A percentile compares a stretch with the other conserved stretches of the same genome.
Conservation (phyloP, 92 coral and sea anemone genomes). For the Epizoanthus illoricatus region DNA sequence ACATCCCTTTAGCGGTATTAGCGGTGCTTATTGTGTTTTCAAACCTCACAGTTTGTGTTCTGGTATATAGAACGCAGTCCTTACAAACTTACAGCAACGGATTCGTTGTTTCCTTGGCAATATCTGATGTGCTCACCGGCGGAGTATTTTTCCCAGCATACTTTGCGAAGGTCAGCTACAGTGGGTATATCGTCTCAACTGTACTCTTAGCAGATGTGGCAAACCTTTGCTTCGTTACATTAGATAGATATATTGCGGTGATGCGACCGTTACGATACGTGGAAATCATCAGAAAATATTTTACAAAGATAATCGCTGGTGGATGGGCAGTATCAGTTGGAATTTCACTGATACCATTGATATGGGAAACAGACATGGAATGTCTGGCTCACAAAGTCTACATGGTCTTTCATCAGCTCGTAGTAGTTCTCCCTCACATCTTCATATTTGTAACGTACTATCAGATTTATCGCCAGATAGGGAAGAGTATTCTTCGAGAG, state of each 20-base stretch:
- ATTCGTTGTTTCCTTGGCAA: conserved; percentile 15
- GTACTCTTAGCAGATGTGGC: conserved; percentile 2
- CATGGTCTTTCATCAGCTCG: conserved; percentile 20
- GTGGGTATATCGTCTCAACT: conserved; percentile 9
- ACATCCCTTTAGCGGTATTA: conserved; percentile 2
- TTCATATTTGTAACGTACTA: conserved; percentile 6
- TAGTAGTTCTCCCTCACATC: not conserved
- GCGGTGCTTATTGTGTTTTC: not conserved
- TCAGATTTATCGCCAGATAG: not conserved
- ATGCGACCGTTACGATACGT: conserved; percentile 5
- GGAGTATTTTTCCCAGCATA: conserved; percentile 35
- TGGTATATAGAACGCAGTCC: conserved; percentile 1
- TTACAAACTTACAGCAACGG: conserved; percentile 23
- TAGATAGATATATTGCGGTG: conserved; percentile 15
- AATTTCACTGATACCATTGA: conserved; percentile 2
- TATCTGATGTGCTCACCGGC: conserved; percentile 20
- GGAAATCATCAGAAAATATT: not conserved
- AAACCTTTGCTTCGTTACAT: conserved; percentile 17
- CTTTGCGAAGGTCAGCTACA: conserved; percentile 16
- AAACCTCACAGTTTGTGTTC: conserved; percentile 7
- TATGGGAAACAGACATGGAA: conserved; percentile 3
- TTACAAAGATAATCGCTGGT: not conserved
- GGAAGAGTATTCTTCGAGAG: conserved; percentile 1
- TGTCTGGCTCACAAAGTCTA: conserved; percentile 9
- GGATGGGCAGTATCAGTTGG: not conserved